Base-by-base conservation (phyloP, 2,113 vertebrate species). In the Hemibates koningsi region DNA sequence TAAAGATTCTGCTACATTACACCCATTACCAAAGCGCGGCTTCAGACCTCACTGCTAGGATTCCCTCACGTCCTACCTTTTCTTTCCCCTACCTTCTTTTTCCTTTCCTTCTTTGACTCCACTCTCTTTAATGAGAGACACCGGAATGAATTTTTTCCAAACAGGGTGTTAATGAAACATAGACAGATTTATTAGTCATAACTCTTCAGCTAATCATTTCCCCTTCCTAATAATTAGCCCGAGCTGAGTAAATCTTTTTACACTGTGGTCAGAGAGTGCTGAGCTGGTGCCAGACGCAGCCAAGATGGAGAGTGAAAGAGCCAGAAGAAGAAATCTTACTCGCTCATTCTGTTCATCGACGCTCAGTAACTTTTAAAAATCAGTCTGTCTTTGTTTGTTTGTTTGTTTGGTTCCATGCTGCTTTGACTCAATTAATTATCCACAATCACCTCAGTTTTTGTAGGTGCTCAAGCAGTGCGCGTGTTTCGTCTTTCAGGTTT, bases 131-230 rank as follows among this genome's bases (percentile, higher is more conserved):
- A 94, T 94, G 91, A 95, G 91, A 63, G 14, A 78, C 68, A 81
- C 84, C 53, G 32, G 81, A 95, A 94, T 95, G 83, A 95, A 94
- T 94, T 93, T 91, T 91, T 92, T 94, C 90, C 92, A 94, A 95
- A 96, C 94, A 90, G 92, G 87, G 88, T 91, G 90, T 94, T 95
- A 96, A 95, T 95, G 95, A 95, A 96, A 96, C 90, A 90, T 52
- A 17, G 94, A 95, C 95, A 94, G 93, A 94, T 96, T 96, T 95
- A 96, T 94, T 92, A 88, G 89, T 91, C 92, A 91, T 95, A 95
- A 94, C 94, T 96, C 95, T 90, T 86, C 78, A 52, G 88, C 92
- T 94, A 94, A 96, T 96, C 94, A 94, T 95, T 94, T 94, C 89
- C 88, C 82, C 90, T 90, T 94, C 88, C 86, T 95, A 93, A 95